Evolutionary conservation across 1,140 invertebrate genomes (phyloP), one percentile per base, ranked within the genome.

Genomic region (Ostrea denselamellosa): DNA sequence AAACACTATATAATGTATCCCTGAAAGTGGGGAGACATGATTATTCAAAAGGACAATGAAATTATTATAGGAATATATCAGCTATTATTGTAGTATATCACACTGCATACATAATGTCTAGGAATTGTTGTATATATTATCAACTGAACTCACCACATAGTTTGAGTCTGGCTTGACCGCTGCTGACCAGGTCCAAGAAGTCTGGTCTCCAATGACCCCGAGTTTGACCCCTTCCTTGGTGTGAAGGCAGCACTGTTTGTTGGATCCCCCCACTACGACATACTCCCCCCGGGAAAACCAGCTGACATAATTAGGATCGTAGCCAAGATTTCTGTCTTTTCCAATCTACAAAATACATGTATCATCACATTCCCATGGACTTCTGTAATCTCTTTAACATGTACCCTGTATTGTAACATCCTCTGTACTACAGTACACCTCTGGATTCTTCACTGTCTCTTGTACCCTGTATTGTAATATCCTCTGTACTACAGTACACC

Each of bases 181-280:
- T 93, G 97, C 97, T 88, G 97, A 96, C 98, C 98, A 98, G 25
- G 98, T 96, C 98, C 98, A 99, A 0, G 97, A 97, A 19, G 96
- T 95, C 92, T 97, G 97, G 86, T 96, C 96, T 19, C 97, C 97
- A 71, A 98, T 95, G 28, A 95, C 96, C 0, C 96, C 96, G 14
- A 98, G 94, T 87, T 97, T 96, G 53, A 98, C 97, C 0, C 98
- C 98, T 92, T 98, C 98, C 90, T 96, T 96, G 0, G 98, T 98
- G 93, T 97, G 97, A 44, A 99, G 95, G 68, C 96, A 90, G 71
- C 95, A 94, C 92, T 97, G 96, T 91, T 97, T 97, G 93, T 98
- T 98, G 85, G 97, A 97, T 0, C 98, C 98, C 90, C 96, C 96
- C n/a, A 98, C 93, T 17, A 98, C 93, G 68, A 99, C 96, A 93